A percentile compares a stretch with the other conserved stretches of the same genome.
Conservation (phyloP, 2,113 vertebrate genomes). For the Paratilapia polleni region DNA sequence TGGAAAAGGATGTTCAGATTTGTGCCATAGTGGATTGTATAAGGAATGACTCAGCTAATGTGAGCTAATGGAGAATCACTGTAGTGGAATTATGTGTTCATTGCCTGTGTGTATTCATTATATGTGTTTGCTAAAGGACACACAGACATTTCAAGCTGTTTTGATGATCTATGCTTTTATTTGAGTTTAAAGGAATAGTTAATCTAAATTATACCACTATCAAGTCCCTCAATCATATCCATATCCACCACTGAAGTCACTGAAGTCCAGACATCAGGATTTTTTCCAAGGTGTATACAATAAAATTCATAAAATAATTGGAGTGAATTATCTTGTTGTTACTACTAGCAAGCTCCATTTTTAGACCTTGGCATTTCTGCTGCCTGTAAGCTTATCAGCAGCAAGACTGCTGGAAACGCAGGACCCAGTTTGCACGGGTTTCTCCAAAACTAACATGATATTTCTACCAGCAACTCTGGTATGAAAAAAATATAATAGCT, state of each 20-base stretch:
- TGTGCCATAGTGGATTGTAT: neutral
- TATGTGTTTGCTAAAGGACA: neutral
- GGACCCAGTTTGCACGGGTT: neutral
- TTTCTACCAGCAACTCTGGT: neutral
- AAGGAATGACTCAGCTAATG: constrained; percentile 14
- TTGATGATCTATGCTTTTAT: neutral
- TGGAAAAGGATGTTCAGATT: neutral
- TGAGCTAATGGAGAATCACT: neutral
- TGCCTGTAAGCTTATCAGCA: neutral
- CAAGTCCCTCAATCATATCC: neutral
- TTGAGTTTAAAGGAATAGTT: neutral
- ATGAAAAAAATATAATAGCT: neutral
- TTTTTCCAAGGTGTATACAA: neutral
- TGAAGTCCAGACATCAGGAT: neutral
- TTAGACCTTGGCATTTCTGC: neutral
- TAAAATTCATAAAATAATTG: neutral
- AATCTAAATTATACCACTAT: neutral
- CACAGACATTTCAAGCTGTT: neutral
- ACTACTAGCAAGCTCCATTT: too few species aligned
- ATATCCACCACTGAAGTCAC: neutral
- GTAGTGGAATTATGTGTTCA: neutral
- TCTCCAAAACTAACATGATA: neutral
- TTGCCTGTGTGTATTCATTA: neutral
- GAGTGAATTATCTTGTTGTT: neutral
- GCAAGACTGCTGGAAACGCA: too few species aligned